Percentiles rank a stretch among this genome's conserved stretches.
Conservation (phyloP, 1,140 invertebrate genomes). For the Luehdorfia chinensis region DNA sequence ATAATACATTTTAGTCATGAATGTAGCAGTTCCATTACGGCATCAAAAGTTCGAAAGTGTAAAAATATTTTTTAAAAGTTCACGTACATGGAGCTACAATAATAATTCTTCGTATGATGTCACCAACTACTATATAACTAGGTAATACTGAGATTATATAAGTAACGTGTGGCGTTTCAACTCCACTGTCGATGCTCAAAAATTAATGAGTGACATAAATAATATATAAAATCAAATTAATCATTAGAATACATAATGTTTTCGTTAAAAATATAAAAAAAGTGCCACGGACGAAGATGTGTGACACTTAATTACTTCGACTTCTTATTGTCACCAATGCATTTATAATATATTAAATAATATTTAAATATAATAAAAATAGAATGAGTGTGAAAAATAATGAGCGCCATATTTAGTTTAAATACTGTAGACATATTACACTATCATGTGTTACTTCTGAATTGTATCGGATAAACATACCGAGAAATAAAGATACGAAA, state of each 20-base stretch:
- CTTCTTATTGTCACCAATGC: slow-evolving; percentile 48
- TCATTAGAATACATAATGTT: too few species aligned
- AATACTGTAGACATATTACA: too few species aligned
- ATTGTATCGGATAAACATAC: too few species aligned
- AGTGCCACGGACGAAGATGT: too few species aligned
- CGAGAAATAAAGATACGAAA: too few species aligned
- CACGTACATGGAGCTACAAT: neutral
- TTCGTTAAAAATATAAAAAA: too few species aligned
- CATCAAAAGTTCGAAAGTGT: slow-evolving; percentile 6
- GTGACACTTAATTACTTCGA: slow-evolving; percentile 41
- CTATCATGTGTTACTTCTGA: too few species aligned
- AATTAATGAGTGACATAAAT: neutral
- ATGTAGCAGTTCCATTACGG: slow-evolving; percentile 2
- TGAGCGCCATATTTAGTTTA: too few species aligned
- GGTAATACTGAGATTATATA: slow-evolving; percentile 62
- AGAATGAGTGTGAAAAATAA: too few species aligned
- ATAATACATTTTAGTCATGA: too few species aligned
- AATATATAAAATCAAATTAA: neutral
- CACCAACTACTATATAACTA: slow-evolving; percentile 62
- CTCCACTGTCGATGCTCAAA: slow-evolving; percentile 5
- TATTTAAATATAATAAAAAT: neutral
- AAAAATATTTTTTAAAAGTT: slow-evolving; percentile 16
- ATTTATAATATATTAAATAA: slow-evolving; percentile 25
- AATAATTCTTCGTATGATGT: slow-evolving; percentile 42
- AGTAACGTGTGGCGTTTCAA: slow-evolving; percentile 22